phyloP scores from a whole-genome alignment of 2,797 vertebrate species.

The Taenioides sp. region DNA sequence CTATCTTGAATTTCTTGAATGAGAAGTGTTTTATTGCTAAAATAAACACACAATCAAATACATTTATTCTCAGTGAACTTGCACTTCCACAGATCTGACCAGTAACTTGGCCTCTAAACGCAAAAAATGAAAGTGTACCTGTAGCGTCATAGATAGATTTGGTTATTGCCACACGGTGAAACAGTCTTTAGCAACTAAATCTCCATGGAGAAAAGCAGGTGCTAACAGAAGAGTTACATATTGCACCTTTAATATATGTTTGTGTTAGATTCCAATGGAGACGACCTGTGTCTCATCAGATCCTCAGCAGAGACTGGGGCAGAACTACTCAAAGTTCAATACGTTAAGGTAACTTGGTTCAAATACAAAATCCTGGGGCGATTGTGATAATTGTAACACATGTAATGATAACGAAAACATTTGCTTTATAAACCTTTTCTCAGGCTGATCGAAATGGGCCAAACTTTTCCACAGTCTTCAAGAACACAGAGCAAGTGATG shows the following conservation, averaged over 20 bases:
- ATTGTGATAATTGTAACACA: neutral
- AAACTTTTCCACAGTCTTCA: conserved; percentile 81
- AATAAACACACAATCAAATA: no score
- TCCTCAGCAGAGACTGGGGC: conserved; percentile 82
- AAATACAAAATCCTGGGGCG: neutral
- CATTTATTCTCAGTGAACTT: no score
- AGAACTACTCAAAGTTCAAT: conserved; percentile 90
- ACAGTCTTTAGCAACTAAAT: no score
- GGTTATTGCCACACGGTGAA: no score
- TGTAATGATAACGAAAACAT: neutral
- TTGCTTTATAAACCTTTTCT: conserved; percentile 11
- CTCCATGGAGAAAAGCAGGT: no score
- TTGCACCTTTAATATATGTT: neutral
- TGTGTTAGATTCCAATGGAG: conserved; percentile 78
- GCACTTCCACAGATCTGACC: no score
- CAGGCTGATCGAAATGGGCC: conserved; percentile 87
- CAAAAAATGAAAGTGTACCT: no score
- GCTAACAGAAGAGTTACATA: no score
- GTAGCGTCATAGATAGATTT: neutral
- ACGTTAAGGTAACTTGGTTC: conserved; percentile 80
- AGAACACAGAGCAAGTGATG: conserved; percentile 85
- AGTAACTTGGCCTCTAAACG: neutral
- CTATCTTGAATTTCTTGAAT: no score
- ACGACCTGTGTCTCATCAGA: conserved; percentile 84
- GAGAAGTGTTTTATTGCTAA: no score